Evolutionary conservation across 2,888 invertebrate species (phyloP), one percentile per base, ranked within the genome.

Genomic region (Eupithecia tripunctaria): DNA sequence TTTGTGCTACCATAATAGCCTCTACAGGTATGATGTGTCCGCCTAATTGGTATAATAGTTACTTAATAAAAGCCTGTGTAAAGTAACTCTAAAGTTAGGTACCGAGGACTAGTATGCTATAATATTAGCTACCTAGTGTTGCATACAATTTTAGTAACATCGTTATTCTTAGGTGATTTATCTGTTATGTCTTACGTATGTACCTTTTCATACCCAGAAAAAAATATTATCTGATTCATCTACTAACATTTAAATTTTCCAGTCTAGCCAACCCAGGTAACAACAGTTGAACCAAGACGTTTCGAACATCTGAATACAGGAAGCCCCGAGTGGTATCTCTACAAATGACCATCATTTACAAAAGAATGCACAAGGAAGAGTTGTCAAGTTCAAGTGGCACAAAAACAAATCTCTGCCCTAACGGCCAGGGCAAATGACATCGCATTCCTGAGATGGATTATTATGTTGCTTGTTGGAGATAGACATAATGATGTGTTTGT

Each of bases 401-500:
- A 79, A 79, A 78, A 79, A 79, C 75, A 75, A 68, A 71, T 63
- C 41, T 69, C 64, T 60, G 29, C 38, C 70, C 73, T 76, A 75
- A 67, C 70, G 72, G 73, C 71, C 60, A 62, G 72, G 71, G 68
- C 78, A 80, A 82, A 82, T 81, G 78, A 79, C 76, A 73, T 70
- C 70, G 76, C 81, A 82, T 82, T 82, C 80, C 75, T 80, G 69
- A 74, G 77, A 76, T 80, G 78, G 68, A 68, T 75, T 36, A 29
- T 5, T 76, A 71, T 67, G 76, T 72, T 59, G 67, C 72, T 64
- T 56, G 75, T 70, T 68, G 51, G 65, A 78, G 67, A 65, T 70
- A 73, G 59, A 68, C 67, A 60, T 65, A 71, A 68, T 68, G 15
- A 68, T 71, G 72, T 60, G 27, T 27, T 51, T 51, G 21, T 59